A percentile compares a stretch with the other conserved stretches of the same genome.
These are phyloP conservation scores for Orientallactaga sibirica DNA, from an alignment of 2,797 vertebrate species.

Conservation along the genomic window DNA sequence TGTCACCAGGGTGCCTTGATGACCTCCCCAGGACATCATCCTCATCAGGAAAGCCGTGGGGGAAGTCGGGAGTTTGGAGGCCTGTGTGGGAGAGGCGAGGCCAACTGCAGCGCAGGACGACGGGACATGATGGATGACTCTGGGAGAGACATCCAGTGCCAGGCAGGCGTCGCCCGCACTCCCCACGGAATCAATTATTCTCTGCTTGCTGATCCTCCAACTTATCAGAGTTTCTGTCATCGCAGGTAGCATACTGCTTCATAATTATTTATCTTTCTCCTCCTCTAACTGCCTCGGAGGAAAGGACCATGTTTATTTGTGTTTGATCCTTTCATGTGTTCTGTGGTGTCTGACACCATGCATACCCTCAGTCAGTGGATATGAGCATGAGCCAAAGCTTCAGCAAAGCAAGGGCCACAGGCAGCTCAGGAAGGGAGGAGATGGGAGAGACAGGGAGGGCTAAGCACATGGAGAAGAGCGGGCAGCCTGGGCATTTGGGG, in stretches of 20 bases:
- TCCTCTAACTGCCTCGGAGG: not conserved
- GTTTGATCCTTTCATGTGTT: conserved; percentile 34
- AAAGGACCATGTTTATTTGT: not conserved
- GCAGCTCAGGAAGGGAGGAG: not conserved
- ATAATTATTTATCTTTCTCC: not conserved
- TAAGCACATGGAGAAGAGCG: rapidly evolving
- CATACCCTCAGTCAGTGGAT: rapidly evolving
- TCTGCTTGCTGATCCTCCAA: not conserved
- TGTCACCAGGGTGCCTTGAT: not conserved
- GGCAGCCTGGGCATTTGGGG: not conserved
- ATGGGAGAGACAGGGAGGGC: not conserved
- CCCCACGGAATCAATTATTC: not conserved
- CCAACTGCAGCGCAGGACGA: rapidly evolving
- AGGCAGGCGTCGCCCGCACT: rapidly evolving
- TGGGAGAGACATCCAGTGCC: rapidly evolving
- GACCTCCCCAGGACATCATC: not conserved
- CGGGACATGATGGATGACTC: not conserved
- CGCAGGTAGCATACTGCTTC: rapidly evolving
- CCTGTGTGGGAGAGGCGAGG: not conserved
- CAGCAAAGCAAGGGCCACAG: not conserved
- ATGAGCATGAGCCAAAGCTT: not conserved
- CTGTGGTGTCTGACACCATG: conserved; percentile 9
- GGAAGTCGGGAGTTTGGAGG: not conserved
- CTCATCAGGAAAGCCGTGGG: not conserved
- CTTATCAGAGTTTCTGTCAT: not conserved